Conservation (phyloP, 2,888 invertebrate genomes). For the Priocnemis perturbator region DNA sequence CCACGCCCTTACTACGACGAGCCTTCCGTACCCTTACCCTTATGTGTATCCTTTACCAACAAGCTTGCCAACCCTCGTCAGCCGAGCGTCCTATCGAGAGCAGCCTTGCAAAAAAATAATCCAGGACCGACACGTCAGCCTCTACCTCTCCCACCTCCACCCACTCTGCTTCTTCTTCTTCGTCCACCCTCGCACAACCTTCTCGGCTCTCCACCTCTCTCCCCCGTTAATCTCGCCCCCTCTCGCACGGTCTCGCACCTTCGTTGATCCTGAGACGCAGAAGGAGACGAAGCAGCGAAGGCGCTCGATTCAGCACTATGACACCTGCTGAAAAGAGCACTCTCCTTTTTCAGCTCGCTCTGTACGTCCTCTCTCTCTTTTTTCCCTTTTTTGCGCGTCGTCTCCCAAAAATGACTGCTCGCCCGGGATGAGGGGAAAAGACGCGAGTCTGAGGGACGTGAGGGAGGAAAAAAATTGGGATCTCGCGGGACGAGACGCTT, state of each 20-base stretch:
- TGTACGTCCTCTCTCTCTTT: neutral
- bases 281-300: constrained; percentile 25
- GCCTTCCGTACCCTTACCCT: constrained; percentile 23
- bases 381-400: too few species aligned
- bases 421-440: too few species aligned
- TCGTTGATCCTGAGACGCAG: neutral
- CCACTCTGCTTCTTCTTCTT: too few species aligned
- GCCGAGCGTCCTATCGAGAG: constrained; percentile 49
- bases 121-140: constrained; percentile 3
- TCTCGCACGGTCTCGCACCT: neutral
- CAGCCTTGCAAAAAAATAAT: constrained; percentile 48
- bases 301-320: constrained; percentile 13
- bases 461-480: too few species aligned
- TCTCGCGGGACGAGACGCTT: too few species aligned
- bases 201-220: neutral
- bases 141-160: neutral
- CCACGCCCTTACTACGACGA: neutral
- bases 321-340: constrained; percentile 31
- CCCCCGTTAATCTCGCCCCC: neutral
- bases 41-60: constrained; percentile 13
- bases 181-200: constrained; percentile 12
- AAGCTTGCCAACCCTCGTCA: constrained; percentile 52
- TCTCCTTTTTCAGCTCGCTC: neutral
- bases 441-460: too few species aligned
- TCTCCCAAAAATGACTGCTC: too few species aligned